Conservation (phyloP, 2,797 vertebrate species). For the Amazona ochrocephala region DNA sequence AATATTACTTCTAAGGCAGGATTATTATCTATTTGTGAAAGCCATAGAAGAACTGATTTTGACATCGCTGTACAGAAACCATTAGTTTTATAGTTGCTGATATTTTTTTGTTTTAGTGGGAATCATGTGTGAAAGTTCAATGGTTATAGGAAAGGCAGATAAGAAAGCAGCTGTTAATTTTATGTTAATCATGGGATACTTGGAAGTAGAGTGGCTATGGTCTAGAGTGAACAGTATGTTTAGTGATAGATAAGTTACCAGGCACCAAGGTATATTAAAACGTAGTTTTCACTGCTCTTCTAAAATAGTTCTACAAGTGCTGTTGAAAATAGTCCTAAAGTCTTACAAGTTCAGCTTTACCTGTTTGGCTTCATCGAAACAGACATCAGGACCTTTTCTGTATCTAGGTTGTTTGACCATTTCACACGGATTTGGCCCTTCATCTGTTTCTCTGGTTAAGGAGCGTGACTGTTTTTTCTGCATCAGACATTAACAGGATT, state of each 20-base stretch:
- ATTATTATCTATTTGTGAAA: neutral
- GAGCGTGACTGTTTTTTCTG: slow-evolving; percentile 4
- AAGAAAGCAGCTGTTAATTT: slow-evolving; percentile 74
- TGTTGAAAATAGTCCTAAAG: neutral
- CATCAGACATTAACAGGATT: neutral
- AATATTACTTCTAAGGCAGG: neutral
- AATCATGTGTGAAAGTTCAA: slow-evolving; percentile 78
- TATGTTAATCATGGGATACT: slow-evolving; percentile 61
- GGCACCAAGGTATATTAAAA: neutral
- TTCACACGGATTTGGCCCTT: slow-evolving; percentile 93
- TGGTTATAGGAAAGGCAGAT: slow-evolving; percentile 67
- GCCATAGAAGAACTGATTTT: neutral
- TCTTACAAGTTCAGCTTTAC: slow-evolving; percentile 80
- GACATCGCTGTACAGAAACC: neutral
- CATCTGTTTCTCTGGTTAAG: slow-evolving; percentile 85
- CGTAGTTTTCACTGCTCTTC: neutral
- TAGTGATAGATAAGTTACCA: slow-evolving; percentile 35
- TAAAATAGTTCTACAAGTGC: neutral
- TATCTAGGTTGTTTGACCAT: slow-evolving; percentile 96
- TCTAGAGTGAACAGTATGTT: slow-evolving; percentile 57
- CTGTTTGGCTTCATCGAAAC: slow-evolving; percentile 92
- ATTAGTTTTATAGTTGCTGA: neutral
- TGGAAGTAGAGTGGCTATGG: slow-evolving; percentile 67
- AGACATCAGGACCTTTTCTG: slow-evolving; percentile 94
- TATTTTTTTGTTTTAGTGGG: neutral